Percentiles rank a stretch among this genome's conserved stretches.
Evolutionary conservation across 1,140 invertebrate genomes (phyloP).

Genomic region (Brachionus paranguensis): DNA sequence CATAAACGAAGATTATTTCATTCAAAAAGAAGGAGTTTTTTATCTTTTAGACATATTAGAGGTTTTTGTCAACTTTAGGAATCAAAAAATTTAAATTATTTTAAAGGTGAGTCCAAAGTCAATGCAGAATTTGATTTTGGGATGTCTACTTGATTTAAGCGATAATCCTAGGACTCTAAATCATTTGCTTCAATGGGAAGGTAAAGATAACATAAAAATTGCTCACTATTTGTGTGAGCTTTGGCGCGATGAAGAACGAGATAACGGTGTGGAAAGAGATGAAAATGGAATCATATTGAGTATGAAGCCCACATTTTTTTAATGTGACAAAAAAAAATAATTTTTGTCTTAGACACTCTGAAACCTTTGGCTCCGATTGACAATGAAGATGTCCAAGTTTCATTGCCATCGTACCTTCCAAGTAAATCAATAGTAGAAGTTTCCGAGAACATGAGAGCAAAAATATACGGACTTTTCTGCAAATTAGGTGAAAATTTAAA

Average conservation of each 20-base stretch:
- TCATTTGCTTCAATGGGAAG: conserved; percentile 52
- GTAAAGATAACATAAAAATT: conserved; percentile 47
- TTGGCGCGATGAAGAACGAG: conserved; percentile 53
- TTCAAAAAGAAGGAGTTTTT: conserved; percentile 54
- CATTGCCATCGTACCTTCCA: neutral
- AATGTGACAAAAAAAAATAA: neutral
- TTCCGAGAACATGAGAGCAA: conserved; percentile 54
- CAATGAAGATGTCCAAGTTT: neutral
- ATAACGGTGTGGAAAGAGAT: conserved; percentile 50
- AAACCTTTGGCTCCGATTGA: conserved; percentile 11
- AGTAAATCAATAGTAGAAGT: conserved; percentile 47
- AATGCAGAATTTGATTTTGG: conserved; percentile 54
- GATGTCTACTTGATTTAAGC: conserved; percentile 53
- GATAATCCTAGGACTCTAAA: conserved; percentile 53
- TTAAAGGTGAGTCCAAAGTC: conserved; percentile 49
- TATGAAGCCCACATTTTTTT: conserved; percentile 25
- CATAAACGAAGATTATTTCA: conserved; percentile 52
- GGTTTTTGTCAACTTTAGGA: conserved; percentile 43
- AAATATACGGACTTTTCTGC: conserved; percentile 54
- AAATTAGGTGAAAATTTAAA: conserved; percentile 44
- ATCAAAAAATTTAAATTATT: neutral
- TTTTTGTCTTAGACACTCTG: neutral
- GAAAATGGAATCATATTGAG: conserved; percentile 48
- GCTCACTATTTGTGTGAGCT: conserved; percentile 55
- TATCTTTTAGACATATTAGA: conserved; percentile 53